Evolutionary conservation across 2,888 invertebrate genomes (phyloP), one percentile per base, ranked within the genome.

Genomic region (Rutpela maculata): DNA sequence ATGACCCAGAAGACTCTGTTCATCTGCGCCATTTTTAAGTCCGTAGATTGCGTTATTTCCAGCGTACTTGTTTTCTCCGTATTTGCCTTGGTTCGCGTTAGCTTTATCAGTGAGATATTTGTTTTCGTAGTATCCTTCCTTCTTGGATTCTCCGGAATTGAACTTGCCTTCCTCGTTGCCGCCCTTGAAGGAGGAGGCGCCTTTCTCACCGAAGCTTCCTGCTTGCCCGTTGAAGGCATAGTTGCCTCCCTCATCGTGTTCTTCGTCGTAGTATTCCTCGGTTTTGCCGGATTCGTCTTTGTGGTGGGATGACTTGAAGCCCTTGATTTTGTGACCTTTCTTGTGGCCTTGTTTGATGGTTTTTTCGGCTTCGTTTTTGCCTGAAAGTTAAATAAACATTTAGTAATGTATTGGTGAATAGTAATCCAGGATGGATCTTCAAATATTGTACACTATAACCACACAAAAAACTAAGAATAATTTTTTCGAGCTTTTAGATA

Each of bases 221-320:
- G 91, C 89, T 81, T 92, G 91, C 22, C 92, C 92, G 6, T 92
- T 92, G 78, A 91, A 91, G 55, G 92, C 86, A 84, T 91, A 91
- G 83, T 92, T 92, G 82, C 92, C 92, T 0, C 92, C 93, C 85
- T 93, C 93, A 83, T 93, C 93, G 82, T 93, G 92, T 11, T 92
- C 92, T 84, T 93, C 93, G 75, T 93, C 93, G 83, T 93, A 93
- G 89, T 91, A 93, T 84, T 91, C 93, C 85, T 93, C 93, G 4
- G 92, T 91, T 85, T 93, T 93, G 74, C 93, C 93, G 81, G 93
- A 91, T 83, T 93, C 93, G 82, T 93, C 93, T 84, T 93, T 93
- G 85, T 93, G 93, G 86, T 93, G 93, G 1, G 93, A 93, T 5
- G 91, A 90, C 85, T 93, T 93, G 87, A 92, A 93, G 18, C 93